phyloP scores from a whole-genome alignment of 2,113 vertebrate genomes.

The Lampris incognitus region DNA sequence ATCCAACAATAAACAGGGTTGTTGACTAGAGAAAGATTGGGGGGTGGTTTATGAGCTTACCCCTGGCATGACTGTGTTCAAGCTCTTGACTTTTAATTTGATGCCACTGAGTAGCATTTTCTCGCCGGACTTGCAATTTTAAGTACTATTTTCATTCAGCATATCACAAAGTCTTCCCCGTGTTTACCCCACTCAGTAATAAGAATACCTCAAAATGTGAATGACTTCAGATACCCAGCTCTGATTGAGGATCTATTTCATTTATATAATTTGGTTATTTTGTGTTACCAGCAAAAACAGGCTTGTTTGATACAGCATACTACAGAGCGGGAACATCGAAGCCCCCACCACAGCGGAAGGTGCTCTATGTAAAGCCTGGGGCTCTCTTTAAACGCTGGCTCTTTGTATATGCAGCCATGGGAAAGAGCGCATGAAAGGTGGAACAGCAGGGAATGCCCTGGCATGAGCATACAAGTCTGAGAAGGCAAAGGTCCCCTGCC shows the following conservation, averaged over 20 bases:
- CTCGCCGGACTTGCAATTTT: not conserved
- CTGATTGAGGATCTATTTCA: slow-evolving; percentile 21
- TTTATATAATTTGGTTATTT: slow-evolving; percentile 31
- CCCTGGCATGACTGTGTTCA: not conserved
- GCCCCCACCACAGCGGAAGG: slow-evolving; percentile 64
- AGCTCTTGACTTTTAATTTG: slow-evolving; percentile 9
- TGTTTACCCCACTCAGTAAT: too few species aligned
- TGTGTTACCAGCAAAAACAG: slow-evolving; percentile 48
- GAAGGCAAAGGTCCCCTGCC: slow-evolving; percentile 51
- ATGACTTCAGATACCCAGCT: slow-evolving; percentile 6
- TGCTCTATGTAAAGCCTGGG: slow-evolving; percentile 55
- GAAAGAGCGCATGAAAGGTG: slow-evolving; percentile 78
- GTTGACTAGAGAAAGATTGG: slow-evolving; percentile 21
- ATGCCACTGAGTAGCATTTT: slow-evolving; percentile 1
- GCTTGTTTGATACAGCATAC: slow-evolving; percentile 44
- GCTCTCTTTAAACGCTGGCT: slow-evolving; percentile 56
- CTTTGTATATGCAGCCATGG: slow-evolving; percentile 75
- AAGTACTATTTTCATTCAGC: not conserved
- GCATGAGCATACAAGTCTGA: slow-evolving; percentile 47
- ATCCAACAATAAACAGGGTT: slow-evolving; percentile 46
- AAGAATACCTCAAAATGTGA: not conserved
- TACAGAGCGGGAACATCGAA: slow-evolving; percentile 50
- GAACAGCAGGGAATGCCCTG: slow-evolving; percentile 65
- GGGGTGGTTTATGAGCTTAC: slow-evolving; percentile 17
- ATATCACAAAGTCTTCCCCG: not conserved